These are phyloP conservation scores for Malachius bipustulatus DNA, from an alignment of 2,888 invertebrate species.

Conservation along the genomic window DNA sequence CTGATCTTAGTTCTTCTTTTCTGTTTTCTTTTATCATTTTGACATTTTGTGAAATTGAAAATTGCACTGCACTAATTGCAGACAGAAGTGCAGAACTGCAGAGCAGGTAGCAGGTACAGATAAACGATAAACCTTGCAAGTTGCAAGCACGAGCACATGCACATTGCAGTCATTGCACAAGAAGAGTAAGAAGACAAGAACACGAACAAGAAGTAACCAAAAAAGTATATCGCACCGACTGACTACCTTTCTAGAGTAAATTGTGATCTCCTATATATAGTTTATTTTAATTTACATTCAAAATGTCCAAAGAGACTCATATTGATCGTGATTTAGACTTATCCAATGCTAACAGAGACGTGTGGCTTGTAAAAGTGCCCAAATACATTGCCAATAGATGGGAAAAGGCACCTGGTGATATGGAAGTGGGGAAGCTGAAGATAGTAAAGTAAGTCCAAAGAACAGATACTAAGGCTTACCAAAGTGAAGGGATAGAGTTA, in stretches of 20 bases:
- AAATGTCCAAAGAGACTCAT: constrained; percentile 35
- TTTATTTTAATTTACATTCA: neutral
- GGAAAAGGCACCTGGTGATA: constrained; percentile 83
- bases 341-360: constrained; percentile 78
- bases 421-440: constrained; percentile 87
- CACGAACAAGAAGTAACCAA: too few relatives aligned
- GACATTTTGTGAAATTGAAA: too few relatives aligned
- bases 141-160: too few relatives aligned
- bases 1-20: too few relatives aligned
- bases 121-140: too few relatives aligned
- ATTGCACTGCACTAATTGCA: too few relatives aligned
- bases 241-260: neutral
- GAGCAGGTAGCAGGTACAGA: too few relatives aligned
- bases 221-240: neutral
- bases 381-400: constrained; percentile 93
- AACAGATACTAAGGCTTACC: constrained; percentile 5
- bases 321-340: constrained; percentile 75
- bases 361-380: constrained; percentile 94
- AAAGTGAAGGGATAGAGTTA: too few relatives aligned
- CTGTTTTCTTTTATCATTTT: too few relatives aligned
- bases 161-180: too few relatives aligned
- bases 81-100: too few relatives aligned
- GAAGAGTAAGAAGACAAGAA: too few relatives aligned
- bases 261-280: neutral
- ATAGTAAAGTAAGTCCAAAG: constrained; percentile 54